phyloP scores from a whole-genome alignment of 2,888 invertebrate species.

The Lycia hirtaria region DNA sequence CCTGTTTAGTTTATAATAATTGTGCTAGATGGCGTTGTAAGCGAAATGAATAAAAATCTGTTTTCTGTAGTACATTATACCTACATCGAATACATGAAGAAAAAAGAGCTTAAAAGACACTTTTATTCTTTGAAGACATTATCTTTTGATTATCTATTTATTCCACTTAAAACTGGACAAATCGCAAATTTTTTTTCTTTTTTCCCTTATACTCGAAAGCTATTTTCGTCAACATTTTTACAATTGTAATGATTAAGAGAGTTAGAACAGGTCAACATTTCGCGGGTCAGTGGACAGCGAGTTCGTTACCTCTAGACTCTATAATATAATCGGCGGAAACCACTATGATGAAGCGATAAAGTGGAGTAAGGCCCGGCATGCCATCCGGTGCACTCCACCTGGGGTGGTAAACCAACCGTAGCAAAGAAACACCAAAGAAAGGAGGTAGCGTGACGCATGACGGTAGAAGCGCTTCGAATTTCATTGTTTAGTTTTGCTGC shows the following conservation, averaged over 20 bases:
- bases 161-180: too few relatives aligned
- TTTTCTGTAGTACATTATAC: background rate
- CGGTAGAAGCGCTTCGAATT: slow-evolving; percentile 28
- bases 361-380: slow-evolving; percentile 39
- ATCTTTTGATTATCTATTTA: too few relatives aligned
- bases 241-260: background rate
- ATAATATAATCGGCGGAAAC: slow-evolving; percentile 73
- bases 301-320: slow-evolving; percentile 63
- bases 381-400: slow-evolving; percentile 27
- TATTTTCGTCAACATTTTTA: background rate
- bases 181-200: too few relatives aligned
- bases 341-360: slow-evolving; percentile 53
- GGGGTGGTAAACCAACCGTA: slow-evolving; percentile 76
- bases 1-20: background rate
- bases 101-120: too few relatives aligned
- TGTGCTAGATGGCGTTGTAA: background rate
- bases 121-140: too few relatives aligned
- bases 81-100: too few relatives aligned
- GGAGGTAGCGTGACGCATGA: slow-evolving; percentile 43
- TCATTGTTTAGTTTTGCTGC: slow-evolving; percentile 23
- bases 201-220: too few relatives aligned
- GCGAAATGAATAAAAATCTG: background rate
- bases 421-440: slow-evolving; percentile 54
- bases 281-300: slow-evolving; percentile 65
- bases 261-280: slow-evolving; percentile 38